Evolutionary conservation across 2,888 invertebrate species (phyloP).

Genomic region (Venusia cambrica): DNA sequence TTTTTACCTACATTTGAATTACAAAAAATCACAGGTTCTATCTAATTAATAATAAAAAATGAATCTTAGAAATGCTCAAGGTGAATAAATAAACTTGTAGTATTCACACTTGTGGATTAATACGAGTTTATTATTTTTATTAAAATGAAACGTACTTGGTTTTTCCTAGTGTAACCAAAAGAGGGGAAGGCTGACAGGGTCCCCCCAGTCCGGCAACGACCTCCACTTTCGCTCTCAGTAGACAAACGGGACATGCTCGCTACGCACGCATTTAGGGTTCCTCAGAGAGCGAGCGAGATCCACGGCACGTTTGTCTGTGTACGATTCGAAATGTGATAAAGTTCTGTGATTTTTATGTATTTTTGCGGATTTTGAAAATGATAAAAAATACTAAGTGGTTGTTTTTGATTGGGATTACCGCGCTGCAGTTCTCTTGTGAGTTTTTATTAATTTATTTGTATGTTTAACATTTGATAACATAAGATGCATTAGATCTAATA

Average conservation of each 20-base stretch:
- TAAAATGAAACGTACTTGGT: too few relatives aligned
- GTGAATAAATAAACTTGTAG: too few relatives aligned
- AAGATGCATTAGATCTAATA: too few relatives aligned
- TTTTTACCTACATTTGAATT: too few relatives aligned
- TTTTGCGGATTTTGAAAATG: slow-evolving; percentile 43
- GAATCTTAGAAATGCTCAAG: too few relatives aligned
- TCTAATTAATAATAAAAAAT: too few relatives aligned
- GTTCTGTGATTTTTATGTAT: slow-evolving; percentile 15
- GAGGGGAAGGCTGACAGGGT: slow-evolving; percentile 48
- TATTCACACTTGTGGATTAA: too few relatives aligned
- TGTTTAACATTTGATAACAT: too few relatives aligned
- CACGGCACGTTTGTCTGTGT: slow-evolving; percentile 8
- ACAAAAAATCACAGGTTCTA: too few relatives aligned
- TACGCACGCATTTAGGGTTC: slow-evolving; percentile 41
- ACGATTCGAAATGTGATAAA: slow-evolving; percentile 19
- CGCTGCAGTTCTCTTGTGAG: slow-evolving; percentile 60
- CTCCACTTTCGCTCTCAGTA: slow-evolving; percentile 70
- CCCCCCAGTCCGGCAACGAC: slow-evolving; percentile 36
- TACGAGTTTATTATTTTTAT: too few relatives aligned
- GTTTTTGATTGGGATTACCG: slow-evolving; percentile 62
- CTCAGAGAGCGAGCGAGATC: neutral
- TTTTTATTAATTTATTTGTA: neutral
- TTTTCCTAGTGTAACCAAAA: slow-evolving; percentile 28
- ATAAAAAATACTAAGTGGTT: slow-evolving; percentile 59
- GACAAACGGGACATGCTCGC: slow-evolving; percentile 46